These are phyloP conservation scores for Amphipyra berbera DNA, from an alignment of 2,888 invertebrate species.

Conservation along the genomic window DNA sequence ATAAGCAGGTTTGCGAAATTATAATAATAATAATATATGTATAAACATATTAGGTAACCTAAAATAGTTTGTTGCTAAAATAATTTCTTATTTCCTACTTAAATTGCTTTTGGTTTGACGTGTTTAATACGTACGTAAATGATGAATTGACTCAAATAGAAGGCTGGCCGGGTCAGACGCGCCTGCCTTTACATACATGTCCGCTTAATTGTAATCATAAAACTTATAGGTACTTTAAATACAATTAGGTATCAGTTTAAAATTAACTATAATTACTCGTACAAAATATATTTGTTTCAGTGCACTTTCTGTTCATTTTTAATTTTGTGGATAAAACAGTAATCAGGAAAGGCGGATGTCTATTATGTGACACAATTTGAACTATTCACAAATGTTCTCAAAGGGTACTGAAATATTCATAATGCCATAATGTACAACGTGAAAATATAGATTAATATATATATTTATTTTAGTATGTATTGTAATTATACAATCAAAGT, in stretches of 20 bases:
- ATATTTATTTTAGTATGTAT: constrained; percentile 53
- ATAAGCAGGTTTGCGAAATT: constrained; percentile 44
- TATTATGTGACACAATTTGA: constrained; percentile 53
- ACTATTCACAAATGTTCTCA: constrained; percentile 55
- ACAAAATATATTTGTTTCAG: constrained; percentile 81
- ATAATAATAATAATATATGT: constrained; percentile 30
- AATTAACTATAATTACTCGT: constrained; percentile 82
- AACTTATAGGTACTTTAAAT: constrained; percentile 77
- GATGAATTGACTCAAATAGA: constrained; percentile 83
- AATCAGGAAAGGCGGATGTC: constrained; percentile 63
- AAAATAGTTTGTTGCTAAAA: constrained; percentile 69
- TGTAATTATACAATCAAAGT: constrained; percentile 55
- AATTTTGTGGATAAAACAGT: constrained; percentile 61
- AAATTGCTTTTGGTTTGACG: constrained; percentile 82
- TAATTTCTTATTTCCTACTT: constrained; percentile 76
- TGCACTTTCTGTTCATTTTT: constrained; percentile 70
- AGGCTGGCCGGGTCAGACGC: constrained; percentile 60
- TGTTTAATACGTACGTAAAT: constrained; percentile 72
- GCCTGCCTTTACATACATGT: constrained; percentile 64
- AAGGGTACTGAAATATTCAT: constrained; percentile 28
- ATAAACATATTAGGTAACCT: constrained; percentile 42
- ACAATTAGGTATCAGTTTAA: constrained; percentile 74
- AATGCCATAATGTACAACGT: constrained; percentile 51
- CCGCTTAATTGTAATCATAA: constrained; percentile 76
- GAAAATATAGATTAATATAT: constrained; percentile 58